Evolutionary conservation across 1,140 invertebrate species (phyloP), one percentile per base, ranked within the genome.

Genomic region (Ephestia elutella): DNA sequence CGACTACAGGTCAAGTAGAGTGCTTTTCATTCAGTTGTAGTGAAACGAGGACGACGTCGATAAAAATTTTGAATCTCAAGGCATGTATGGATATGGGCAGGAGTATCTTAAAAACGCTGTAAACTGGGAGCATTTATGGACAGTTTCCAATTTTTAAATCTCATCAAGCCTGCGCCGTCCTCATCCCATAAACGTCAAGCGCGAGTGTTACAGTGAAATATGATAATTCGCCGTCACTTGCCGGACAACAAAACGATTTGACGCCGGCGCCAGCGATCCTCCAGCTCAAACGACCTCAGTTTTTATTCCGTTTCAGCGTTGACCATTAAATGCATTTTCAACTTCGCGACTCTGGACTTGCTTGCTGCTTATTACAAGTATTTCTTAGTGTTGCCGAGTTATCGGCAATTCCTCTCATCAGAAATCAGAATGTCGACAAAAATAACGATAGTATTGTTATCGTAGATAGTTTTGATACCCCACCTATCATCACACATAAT

Each of bases 251-350:
- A 62, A 62, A 62, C 30, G 56, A 61, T 54, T 49, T 38, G 51
- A 54, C 51, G 30, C 57, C 53, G 72, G 76, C 73, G 73, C 76
- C 73, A 69, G 63, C 71, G 66, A 65, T 71, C 68, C 70, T 67
- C 65, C 59, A 32, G 56, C 60, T 64, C 66, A 70, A 73, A 71
- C 67, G 67, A 67, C 56, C 61, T 28, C 35, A 63, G 63, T 73
- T 80, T 78, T 80, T 80, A 74, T 70, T 67, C 50, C 62, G 59
- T 50, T 57, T 63, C 69, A 70, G 71, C 75, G 72, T 72, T 67
- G 61, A 65, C 66, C 64, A 68, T 70, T 71, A 65, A 72, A 68
- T 62, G 60, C 63, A 71, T 69, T 74, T 63, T 69, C 59, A 66
- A 71, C 62, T 63, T 65, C 61, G 63, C 60, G 62, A 57, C 49